These are phyloP conservation scores for Sesia apiformis DNA, from an alignment of 2,888 invertebrate genomes.

Conservation along the genomic window DNA sequence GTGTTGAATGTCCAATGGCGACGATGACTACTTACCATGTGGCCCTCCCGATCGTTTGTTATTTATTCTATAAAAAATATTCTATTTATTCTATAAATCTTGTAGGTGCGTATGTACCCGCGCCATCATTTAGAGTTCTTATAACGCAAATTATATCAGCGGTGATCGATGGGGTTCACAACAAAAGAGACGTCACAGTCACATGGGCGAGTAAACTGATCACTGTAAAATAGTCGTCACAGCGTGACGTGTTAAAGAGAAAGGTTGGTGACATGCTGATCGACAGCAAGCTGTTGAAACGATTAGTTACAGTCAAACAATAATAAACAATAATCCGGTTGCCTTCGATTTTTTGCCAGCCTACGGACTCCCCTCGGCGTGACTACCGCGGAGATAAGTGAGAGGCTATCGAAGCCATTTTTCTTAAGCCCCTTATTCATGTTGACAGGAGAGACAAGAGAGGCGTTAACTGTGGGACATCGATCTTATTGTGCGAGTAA, in stretches of 20 bases:
- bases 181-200: too few species aligned
- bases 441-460: slow-evolving; percentile 12
- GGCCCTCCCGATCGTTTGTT: too few species aligned
- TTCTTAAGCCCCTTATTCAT: slow-evolving; percentile 16
- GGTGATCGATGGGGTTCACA: too few species aligned
- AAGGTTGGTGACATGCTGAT: slow-evolving; percentile 7
- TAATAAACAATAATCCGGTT: slow-evolving; percentile 30
- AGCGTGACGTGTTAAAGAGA: slow-evolving; percentile 16
- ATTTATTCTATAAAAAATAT: too few species aligned
- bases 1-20: too few species aligned
- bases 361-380: slow-evolving; percentile 26
- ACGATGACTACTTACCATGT: too few species aligned
- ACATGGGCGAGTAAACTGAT: too few species aligned
- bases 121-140: too few species aligned
- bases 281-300: slow-evolving; percentile 16
- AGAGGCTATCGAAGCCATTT: slow-evolving; percentile 38
- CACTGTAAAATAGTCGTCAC: slow-evolving; percentile 3
- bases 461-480: slow-evolving; percentile 24
- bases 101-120: too few species aligned
- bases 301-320: slow-evolving; percentile 37
- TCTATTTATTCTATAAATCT: too few species aligned
- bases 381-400: slow-evolving; percentile 31
- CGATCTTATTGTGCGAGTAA: slow-evolving; percentile 30
- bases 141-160: too few species aligned
- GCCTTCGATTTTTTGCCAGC: slow-evolving; percentile 37